Evolutionary conservation across 53 echinoderm and acorn worm species (phyloP).

Genomic region (Arbacia lixula): DNA sequence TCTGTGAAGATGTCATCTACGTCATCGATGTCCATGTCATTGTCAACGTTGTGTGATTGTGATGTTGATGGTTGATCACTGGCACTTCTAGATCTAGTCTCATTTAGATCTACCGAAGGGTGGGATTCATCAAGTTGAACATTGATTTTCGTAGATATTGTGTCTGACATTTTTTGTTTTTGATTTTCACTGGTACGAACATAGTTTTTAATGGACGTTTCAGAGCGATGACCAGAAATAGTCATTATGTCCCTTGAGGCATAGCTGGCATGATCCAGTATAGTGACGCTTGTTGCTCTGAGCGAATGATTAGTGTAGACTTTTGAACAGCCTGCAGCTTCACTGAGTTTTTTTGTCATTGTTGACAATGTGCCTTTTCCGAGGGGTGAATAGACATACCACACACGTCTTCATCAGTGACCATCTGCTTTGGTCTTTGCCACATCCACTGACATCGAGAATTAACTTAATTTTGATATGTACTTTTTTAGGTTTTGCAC

Average conservation of each 20-base stretch:
- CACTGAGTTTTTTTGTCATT: slow-evolving; percentile 55
- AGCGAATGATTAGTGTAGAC: slow-evolving; percentile 63
- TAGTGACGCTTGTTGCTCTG: too few species aligned
- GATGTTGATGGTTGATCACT: neutral
- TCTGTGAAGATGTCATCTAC: neutral
- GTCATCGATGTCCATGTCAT: neutral
- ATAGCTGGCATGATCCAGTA: neutral
- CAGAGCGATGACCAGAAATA: neutral
- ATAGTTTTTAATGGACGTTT: neutral
- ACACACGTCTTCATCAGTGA: neutral
- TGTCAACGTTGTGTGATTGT: too few species aligned
- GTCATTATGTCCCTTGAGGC: neutral
- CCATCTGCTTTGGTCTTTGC: slow-evolving; percentile 47
- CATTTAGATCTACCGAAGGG: too few species aligned
- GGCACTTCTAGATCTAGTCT: neutral
- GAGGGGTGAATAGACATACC: slow-evolving; percentile 56
- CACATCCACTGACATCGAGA: neutral
- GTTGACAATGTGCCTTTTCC: slow-evolving; percentile 44
- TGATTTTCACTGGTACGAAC: neutral
- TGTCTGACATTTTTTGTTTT: neutral
- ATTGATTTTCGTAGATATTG: neutral
- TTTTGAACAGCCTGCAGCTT: slow-evolving; percentile 49
- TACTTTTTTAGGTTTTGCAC: neutral
- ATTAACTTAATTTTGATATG: neutral
- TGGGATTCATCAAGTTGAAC: too few species aligned